phyloP scores from a whole-genome alignment of 1,140 invertebrate genomes.

The Habropoda laboriosa region DNA sequence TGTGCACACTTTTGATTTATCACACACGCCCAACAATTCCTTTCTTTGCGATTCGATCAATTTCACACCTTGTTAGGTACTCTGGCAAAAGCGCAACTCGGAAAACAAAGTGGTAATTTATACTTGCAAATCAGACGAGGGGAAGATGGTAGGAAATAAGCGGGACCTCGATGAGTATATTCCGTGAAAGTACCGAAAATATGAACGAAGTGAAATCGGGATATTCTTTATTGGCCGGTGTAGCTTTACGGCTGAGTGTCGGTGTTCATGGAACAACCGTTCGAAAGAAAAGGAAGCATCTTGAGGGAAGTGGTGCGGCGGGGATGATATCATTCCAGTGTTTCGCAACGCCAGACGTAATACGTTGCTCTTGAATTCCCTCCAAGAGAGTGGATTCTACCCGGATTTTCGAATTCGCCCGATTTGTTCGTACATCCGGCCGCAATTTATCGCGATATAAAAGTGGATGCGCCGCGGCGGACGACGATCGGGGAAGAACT shows the following conservation, averaged over 20 bases:
- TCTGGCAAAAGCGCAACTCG: too few species aligned
- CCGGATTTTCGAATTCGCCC: slow-evolving; percentile 6
- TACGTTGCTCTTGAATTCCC: slow-evolving; percentile 23
- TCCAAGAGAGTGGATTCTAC: neutral
- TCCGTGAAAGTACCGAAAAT: neutral
- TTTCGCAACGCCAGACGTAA: neutral
- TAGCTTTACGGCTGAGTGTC: neutral
- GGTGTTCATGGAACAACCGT: neutral
- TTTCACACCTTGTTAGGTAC: neutral
- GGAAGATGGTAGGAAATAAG: neutral
- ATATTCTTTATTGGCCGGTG: neutral
- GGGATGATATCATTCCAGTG: too few species aligned
- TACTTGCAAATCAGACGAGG: too few species aligned
- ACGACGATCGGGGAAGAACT: neutral
- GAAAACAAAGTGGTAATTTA: too few species aligned
- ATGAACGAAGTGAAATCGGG: neutral
- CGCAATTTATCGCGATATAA: slow-evolving; percentile 12
- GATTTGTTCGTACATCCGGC: neutral
- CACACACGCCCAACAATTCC: too few species aligned
- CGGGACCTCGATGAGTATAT: too few species aligned
- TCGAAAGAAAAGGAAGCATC: neutral
- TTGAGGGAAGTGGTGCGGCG: too few species aligned
- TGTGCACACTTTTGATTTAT: too few species aligned
- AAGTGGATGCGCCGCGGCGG: neutral
- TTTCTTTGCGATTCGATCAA: neutral